Evolutionary conservation across 2,888 invertebrate species (phyloP), one percentile per base, ranked within the genome.

Genomic region (Chorisops tibialis): DNA sequence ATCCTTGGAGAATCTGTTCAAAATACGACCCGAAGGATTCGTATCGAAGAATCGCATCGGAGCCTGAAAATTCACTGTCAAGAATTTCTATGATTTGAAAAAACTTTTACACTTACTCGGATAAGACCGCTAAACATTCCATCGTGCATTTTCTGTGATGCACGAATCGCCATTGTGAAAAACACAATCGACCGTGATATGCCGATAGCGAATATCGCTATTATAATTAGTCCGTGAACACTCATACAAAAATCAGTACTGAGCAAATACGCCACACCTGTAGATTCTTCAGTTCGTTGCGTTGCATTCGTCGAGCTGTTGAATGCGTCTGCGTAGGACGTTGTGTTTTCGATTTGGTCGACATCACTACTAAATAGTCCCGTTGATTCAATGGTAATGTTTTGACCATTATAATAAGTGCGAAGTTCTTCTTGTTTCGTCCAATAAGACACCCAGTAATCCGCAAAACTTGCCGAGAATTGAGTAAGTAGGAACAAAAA

Each of bases 1-100:
- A 74, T 94, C 94, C 74, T 93, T 93, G 3, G 93, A 88, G 71
- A 94, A 93, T 56, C 93, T 75, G 67, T 82, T 82, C 47, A 94
- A 80, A 65, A 94, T 89, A 56, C 89, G 81, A 30, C 89, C 89
- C 68, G 87, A 85, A 2, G 93, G 91, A 75, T 93, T 94, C 0
- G 85, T 86, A 70, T 93, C 91, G 72, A 93, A 94, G 75, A 94
- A 94, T 59, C 82, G 73, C 79, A 88, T 84, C 1, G 81, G 80
- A 1, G 84, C 67, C 48, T 81, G 69, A 1, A 43, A 48, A 41
- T 41, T 18, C 12, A n/a, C n/a, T n/a, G n/a, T n/a, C n/a, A n/a
- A n/a, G n/a, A n/a, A n/a, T n/a, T n/a, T n/a, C n/a, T n/a, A n/a
- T n/a, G n/a, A n/a, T n/a, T n/a, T n/a, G n/a, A n/a, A n/a, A n/a